A percentile compares a stretch with the other conserved stretches of the same genome.
phyloP scores from a whole-genome alignment of 2,888 invertebrate genomes.

The Epiperipatus broadwayi region DNA sequence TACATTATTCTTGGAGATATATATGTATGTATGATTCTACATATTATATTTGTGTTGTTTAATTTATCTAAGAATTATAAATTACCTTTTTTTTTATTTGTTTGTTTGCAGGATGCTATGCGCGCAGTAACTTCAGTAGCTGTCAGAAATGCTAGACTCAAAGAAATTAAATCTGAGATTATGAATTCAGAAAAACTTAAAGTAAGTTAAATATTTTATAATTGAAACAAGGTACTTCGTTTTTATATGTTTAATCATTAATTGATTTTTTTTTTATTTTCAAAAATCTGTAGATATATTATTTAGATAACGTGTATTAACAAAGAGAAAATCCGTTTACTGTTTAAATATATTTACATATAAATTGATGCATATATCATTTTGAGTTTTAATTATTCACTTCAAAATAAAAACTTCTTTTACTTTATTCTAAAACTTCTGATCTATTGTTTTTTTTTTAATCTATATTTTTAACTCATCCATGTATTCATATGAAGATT shows the following conservation, averaged over 20 bases:
- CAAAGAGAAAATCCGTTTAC: neutral
- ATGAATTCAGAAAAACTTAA: slow-evolving; percentile 76
- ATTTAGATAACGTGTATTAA: neutral
- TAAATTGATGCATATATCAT: neutral
- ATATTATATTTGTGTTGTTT: too few species aligned
- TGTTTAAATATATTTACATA: neutral
- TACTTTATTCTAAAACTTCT: too few species aligned
- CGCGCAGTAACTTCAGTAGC: slow-evolving; percentile 79
- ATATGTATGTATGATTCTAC: too few species aligned
- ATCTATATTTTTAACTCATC: too few species aligned
- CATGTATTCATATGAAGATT: too few species aligned
- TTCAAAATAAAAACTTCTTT: too few species aligned
- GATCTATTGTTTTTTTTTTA: too few species aligned
- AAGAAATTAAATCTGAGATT: slow-evolving; percentile 85
- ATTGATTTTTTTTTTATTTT: neutral
- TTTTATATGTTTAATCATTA: neutral
- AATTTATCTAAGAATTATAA: too few species aligned
- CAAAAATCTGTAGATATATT: slow-evolving; percentile 27
- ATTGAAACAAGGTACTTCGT: too few species aligned
- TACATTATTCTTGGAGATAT: too few species aligned
- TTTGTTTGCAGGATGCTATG: slow-evolving; percentile 53
- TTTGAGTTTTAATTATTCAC: too few species aligned
- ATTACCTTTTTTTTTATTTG: too few species aligned
- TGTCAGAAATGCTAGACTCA: slow-evolving; percentile 75
- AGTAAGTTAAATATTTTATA: slow-evolving; percentile 17